Percentiles rank a stretch among this genome's conserved stretches.
phyloP scores from a whole-genome alignment of 1,140 invertebrate genomes.

The Pentalonia nigronervosa region DNA sequence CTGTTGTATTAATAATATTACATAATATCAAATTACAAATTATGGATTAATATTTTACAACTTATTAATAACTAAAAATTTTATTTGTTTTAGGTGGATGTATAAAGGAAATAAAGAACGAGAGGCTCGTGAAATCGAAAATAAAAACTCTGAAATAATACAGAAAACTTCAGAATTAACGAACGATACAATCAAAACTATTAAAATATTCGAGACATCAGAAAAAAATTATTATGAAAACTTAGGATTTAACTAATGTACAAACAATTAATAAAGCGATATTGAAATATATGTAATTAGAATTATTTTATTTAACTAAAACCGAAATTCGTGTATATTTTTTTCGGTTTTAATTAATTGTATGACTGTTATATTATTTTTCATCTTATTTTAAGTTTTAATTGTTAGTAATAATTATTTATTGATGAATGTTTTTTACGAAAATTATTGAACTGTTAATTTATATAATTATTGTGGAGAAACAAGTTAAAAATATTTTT shows the following conservation, averaged over 20 bases:
- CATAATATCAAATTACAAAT: too few relatives aligned
- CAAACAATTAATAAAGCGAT: neutral
- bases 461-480: neutral
- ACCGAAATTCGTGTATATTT: neutral
- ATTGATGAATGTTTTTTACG: neutral
- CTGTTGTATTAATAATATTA: too few relatives aligned
- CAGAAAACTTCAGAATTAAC: neutral
- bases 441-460: neutral
- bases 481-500: neutral
- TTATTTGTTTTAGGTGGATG: neutral
- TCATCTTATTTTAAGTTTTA: neutral
- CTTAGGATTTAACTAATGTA: neutral
- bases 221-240: neutral
- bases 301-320: neutral
- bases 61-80: neutral
- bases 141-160: neutral
- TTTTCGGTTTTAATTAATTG: neutral
- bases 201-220: neutral
- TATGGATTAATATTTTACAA: neutral
- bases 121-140: neutral
- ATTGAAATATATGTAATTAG: neutral
- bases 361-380: neutral
- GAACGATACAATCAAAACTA: neutral
- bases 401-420: neutral
- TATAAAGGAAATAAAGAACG: conserved; percentile 9